A percentile compares a stretch with the other conserved stretches of the same genome.
phyloP scores from a whole-genome alignment of 2,113 vertebrate species.

The Irena cyanogastra region DNA sequence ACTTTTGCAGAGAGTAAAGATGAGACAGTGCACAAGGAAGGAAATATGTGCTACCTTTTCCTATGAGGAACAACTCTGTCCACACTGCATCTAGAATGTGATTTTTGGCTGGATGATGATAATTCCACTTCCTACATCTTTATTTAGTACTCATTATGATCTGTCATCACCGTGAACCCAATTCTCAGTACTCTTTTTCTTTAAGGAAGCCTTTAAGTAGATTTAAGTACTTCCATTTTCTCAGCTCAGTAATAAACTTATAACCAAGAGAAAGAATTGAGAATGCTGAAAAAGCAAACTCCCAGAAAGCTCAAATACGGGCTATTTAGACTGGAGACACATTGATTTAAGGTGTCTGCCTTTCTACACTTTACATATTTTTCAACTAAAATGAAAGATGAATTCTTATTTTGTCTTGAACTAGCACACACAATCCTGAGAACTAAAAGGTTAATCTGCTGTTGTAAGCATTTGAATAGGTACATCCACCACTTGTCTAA shows the following conservation, averaged over 20 bases:
- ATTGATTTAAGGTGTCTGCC: not conserved
- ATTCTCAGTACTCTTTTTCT: not conserved
- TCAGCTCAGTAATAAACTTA: not conserved
- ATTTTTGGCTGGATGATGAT: not conserved
- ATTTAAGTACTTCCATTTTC: not conserved
- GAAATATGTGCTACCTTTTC: not conserved
- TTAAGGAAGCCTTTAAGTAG: not conserved
- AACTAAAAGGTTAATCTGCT: not conserved
- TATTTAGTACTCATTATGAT: not conserved
- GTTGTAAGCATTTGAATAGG: not conserved
- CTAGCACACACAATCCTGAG: not conserved
- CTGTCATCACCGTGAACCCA: not conserved
- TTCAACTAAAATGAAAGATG: not conserved
- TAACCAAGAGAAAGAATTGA: not conserved
- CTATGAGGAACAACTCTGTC: not conserved
- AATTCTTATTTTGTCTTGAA: not conserved
- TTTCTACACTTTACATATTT: not conserved
- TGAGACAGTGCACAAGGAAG: not conserved
- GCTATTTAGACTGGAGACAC: not conserved
- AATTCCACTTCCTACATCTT: not conserved
- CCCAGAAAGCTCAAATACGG: not conserved
- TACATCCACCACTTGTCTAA: not conserved
- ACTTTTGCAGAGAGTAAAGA: not conserved
- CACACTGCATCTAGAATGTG: not conserved
- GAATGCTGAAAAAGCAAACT: not conserved